These are phyloP conservation scores for Gortyna flavago DNA, from an alignment of 2,888 invertebrate species.

Conservation along the genomic window DNA sequence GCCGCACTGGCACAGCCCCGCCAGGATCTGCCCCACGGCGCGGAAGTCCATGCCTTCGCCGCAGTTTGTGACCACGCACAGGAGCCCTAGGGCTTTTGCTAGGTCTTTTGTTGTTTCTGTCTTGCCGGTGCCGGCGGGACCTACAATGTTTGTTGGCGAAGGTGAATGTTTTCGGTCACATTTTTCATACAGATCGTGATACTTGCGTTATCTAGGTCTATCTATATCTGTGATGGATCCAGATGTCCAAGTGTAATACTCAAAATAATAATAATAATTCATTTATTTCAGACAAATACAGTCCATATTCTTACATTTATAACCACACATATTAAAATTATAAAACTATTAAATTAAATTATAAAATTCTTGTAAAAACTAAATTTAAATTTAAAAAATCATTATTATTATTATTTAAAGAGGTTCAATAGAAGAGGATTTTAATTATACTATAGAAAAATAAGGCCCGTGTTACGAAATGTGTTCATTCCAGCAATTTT, in stretches of 20 bases:
- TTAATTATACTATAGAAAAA: neutral
- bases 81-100: constrained; percentile 95
- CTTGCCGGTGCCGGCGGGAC: constrained; percentile 96
- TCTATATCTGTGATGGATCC: neutral
- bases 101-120: constrained; percentile 98
- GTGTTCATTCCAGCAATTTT: neutral
- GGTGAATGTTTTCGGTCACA: neutral
- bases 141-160: constrained; percentile 72
- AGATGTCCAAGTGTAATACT: neutral
- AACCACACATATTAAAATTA: no score
- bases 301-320: no score
- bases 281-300: no score
- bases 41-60: constrained; percentile 98
- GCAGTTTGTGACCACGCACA: constrained; percentile 97
- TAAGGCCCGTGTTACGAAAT: no score
- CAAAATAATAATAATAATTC: no score
- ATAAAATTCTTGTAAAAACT: no score
- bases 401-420: no score
- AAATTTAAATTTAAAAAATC: no score
- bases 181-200: no score
- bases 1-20: constrained; percentile 95
- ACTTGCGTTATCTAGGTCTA: no score
- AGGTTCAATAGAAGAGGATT: neutral
- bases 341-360: no score
- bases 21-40: constrained; percentile 92